phyloP scores from a whole-genome alignment of 2,888 invertebrate species.

The Phytoseiulus persimilis region DNA sequence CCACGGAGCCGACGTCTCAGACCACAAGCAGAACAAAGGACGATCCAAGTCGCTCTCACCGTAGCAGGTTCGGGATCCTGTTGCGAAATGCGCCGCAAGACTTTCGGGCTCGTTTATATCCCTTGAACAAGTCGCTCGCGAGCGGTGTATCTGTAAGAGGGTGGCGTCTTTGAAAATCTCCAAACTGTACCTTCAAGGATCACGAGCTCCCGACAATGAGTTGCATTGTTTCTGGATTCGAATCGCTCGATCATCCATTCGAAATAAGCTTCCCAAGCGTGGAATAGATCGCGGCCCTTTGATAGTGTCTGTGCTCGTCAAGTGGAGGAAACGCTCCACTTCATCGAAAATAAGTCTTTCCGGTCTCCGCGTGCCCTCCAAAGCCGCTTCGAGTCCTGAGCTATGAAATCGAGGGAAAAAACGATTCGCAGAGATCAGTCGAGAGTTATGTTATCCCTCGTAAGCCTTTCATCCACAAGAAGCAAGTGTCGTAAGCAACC shows the following conservation, averaged over 20 bases:
- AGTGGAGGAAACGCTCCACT: neutral
- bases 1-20: neutral
- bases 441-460: neutral
- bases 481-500: conserved; percentile 5
- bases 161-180: neutral
- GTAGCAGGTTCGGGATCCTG: neutral
- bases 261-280: neutral
- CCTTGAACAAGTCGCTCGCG: neutral
- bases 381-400: neutral
- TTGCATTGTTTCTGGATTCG: neutral
- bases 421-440: neutral
- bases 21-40: neutral
- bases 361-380: neutral
- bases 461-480: neutral
- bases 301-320: neutral
- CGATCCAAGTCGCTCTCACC: neutral
- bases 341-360: neutral
- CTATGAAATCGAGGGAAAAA: neutral
- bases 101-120: neutral
- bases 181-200: neutral
- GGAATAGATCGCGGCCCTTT: neutral
- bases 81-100: neutral
- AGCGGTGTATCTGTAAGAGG: neutral
- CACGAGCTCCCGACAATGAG: neutral
- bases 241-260: neutral